phyloP scores from a whole-genome alignment of 2,797 vertebrate genomes.

The Lacerta agilis region DNA sequence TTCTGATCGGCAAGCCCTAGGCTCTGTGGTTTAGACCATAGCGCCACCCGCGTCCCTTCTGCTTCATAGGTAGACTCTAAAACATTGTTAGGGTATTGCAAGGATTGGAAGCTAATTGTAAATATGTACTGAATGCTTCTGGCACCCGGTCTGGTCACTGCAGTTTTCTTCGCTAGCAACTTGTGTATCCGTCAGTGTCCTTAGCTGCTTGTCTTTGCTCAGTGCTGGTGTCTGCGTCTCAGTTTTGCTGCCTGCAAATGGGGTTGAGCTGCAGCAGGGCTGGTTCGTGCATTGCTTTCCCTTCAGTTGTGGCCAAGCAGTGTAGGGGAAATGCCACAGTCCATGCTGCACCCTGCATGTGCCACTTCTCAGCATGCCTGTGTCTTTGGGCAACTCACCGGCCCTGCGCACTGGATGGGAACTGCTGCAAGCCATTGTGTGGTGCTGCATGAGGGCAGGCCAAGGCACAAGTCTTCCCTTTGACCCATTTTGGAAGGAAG shows the following conservation, averaged over 20 bases:
- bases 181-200: not conserved
- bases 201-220: not conserved
- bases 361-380: not conserved
- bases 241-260: not conserved
- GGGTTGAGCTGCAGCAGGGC: not conserved
- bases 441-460: not conserved
- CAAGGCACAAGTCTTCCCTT: not conserved
- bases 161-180: no score
- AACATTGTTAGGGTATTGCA: not conserved
- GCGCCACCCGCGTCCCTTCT: no score
- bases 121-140: not conserved
- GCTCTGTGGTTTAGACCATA: no score
- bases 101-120: not conserved
- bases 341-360: not conserved
- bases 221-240: not conserved
- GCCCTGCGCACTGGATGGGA: no score
- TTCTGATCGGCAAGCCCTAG: no score
- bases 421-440: not conserved
- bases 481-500: not conserved
- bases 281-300: not conserved
- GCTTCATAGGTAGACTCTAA: not conserved
- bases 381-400: not conserved
- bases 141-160: not conserved
- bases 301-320: no score
- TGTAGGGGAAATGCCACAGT: not conserved